Conservation (phyloP, 2,113 vertebrate species). For the Leptobrachium ailaonicum region DNA sequence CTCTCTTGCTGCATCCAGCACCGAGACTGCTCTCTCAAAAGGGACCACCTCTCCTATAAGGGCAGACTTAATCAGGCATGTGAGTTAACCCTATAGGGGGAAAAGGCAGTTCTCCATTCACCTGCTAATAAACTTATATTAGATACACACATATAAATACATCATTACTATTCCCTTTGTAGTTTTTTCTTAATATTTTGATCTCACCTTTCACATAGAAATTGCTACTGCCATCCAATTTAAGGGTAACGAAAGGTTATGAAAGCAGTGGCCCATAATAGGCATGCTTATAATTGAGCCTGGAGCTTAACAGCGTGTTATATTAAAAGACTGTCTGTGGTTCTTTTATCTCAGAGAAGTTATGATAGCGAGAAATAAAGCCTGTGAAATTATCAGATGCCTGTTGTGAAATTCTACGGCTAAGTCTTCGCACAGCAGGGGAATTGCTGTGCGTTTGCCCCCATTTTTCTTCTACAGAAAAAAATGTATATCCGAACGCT, state of each 20-base stretch:
- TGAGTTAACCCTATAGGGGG: too few relatives aligned
- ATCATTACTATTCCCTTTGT: too few relatives aligned
- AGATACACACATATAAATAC: too few relatives aligned
- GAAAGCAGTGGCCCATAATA: slow-evolving; percentile 17
- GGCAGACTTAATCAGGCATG: too few relatives aligned
- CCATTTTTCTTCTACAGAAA: slow-evolving; percentile 16
- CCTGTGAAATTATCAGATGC: slow-evolving; percentile 36
- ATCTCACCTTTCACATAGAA: neutral
- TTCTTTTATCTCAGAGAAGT: slow-evolving; percentile 43
- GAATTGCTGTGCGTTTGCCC: slow-evolving; percentile 30
- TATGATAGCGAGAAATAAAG: slow-evolving; percentile 36
- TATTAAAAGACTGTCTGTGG: slow-evolving; percentile 39
- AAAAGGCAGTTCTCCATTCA: too few relatives aligned
- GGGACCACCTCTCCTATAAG: too few relatives aligned
- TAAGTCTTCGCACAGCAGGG: slow-evolving; percentile 33
- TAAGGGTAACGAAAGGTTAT: slow-evolving; percentile 23
- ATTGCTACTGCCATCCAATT: slow-evolving; percentile 4
- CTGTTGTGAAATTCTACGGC: slow-evolving; percentile 30
- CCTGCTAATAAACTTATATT: too few relatives aligned
- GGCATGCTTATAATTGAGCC: slow-evolving; percentile 32
- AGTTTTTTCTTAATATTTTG: neutral
- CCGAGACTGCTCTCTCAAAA: too few relatives aligned
- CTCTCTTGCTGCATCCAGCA: too few relatives aligned
- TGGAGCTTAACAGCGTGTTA: slow-evolving; percentile 25
- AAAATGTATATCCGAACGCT: slow-evolving; percentile 8